Conservation (phyloP, 2,113 vertebrate species). For the Diadophis punctatus region DNA sequence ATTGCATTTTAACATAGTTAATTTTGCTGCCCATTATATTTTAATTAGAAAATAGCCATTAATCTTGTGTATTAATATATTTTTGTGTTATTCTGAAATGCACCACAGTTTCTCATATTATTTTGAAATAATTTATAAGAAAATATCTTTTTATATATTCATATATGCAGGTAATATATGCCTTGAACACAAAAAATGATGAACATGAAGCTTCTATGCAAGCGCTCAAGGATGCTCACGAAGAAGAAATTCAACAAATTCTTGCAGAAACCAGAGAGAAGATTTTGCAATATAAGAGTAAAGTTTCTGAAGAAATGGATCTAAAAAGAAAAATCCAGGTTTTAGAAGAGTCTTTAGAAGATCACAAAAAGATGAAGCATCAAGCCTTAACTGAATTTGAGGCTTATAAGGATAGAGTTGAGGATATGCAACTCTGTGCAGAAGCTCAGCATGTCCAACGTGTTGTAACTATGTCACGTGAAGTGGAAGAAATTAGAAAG, state of each 20-base stretch:
- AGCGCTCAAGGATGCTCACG: conserved; percentile 97
- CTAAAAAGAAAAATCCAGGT: conserved; percentile 91
- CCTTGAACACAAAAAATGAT: conserved; percentile 98
- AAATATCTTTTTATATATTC: conserved; percentile 14
- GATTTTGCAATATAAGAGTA: conserved; percentile 91
- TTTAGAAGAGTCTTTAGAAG: conserved; percentile 92
- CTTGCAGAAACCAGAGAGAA: conserved; percentile 96
- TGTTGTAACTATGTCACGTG: conserved; percentile 93
- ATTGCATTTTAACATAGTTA: neutral
- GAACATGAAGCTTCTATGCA: conserved; percentile 95
- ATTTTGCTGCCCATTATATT: neutral
- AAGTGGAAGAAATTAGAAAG: conserved; percentile 95
- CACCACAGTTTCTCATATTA: neutral
- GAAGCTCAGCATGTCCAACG: conserved; percentile 97
- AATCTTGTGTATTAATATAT: neutral
- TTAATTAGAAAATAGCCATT: neutral
- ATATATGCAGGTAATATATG: conserved; percentile 90
- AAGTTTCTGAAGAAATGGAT: conserved; percentile 92
- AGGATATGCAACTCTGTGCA: conserved; percentile 95
- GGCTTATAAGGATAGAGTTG: conserved; percentile 90
- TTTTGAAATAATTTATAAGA: neutral
- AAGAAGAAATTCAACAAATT: conserved; percentile 98
- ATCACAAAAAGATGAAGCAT: conserved; percentile 92
- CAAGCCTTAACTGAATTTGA: conserved; percentile 95
- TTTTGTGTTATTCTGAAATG: neutral